Evolutionary conservation across 2,888 invertebrate genomes (phyloP).

Genomic region (Pharmacophagus antenor): DNA sequence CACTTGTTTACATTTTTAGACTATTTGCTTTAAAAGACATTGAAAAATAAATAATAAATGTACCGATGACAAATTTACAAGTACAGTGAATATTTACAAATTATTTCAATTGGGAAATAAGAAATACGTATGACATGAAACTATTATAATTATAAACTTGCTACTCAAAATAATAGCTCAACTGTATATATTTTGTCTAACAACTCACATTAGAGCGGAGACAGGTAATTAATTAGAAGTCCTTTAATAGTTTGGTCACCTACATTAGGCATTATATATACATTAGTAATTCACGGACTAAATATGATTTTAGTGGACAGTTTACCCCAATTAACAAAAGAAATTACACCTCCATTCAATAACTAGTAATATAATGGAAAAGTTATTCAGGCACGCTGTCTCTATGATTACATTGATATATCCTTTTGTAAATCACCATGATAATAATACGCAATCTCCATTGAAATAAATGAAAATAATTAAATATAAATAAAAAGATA

Average conservation of each 20-base stretch:
- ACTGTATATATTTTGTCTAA: conserved; percentile 11
- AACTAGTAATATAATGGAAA: neutral
- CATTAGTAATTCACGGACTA: no score
- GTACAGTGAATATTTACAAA: neutral
- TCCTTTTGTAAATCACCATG: neutral
- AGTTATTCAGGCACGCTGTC: neutral
- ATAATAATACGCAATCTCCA: neutral
- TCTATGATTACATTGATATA: no score
- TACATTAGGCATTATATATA: neutral
- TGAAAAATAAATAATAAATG: neutral
- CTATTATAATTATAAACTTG: conserved; percentile 1
- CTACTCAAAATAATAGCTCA: conserved; percentile 8
- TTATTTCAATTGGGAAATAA: neutral
- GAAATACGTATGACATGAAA: neutral
- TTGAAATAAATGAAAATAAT: neutral
- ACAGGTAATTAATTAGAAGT: conserved; percentile 12
- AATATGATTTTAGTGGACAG: no score
- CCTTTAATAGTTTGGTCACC: conserved; percentile 22
- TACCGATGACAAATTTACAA: neutral
- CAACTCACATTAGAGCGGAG: conserved; percentile 20
- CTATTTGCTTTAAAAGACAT: conserved; percentile 10
- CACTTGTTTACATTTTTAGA: conserved; percentile 28
- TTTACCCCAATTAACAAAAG: no score
- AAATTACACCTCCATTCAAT: no score
- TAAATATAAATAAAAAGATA: conserved; percentile 5